Percentiles rank a stretch among this genome's conserved stretches.
These are phyloP conservation scores for Drosophila neoperkinsi DNA, from an alignment of 2,888 invertebrate species.

Conservation along the genomic window DNA sequence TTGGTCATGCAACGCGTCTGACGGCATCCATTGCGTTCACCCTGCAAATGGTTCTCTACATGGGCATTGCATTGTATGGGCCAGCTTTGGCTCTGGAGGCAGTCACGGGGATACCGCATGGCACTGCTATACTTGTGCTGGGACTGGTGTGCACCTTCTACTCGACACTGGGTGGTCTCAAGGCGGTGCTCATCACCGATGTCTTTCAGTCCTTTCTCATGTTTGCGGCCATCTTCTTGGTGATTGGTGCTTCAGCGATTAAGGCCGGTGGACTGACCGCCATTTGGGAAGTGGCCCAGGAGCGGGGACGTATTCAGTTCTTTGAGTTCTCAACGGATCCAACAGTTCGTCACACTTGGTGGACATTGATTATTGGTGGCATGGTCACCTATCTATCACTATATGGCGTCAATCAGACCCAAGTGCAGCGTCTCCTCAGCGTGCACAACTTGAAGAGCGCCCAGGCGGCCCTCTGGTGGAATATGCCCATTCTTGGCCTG, in stretches of 20 bases:
- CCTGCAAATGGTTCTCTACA: constrained; percentile 95
- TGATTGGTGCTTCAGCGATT: constrained; percentile 90
- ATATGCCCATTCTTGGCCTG: constrained; percentile 91
- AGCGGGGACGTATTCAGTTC: constrained; percentile 89
- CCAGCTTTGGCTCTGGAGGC: constrained; percentile 96
- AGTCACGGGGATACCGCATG: constrained; percentile 91
- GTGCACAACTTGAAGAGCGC: constrained; percentile 90
- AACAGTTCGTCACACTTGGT: constrained; percentile 93
- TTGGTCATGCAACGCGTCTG: constrained; percentile 91
- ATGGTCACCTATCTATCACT: constrained; percentile 92
- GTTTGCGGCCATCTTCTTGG: constrained; percentile 92
- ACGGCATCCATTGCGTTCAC: constrained; percentile 94
- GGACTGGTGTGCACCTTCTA: constrained; percentile 93
- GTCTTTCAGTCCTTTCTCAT: constrained; percentile 94
- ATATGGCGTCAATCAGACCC: constrained; percentile 95
- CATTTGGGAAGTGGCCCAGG: constrained; percentile 90
- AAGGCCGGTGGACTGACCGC: constrained; percentile 89
- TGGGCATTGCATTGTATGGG: constrained; percentile 97
- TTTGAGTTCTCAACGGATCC: constrained; percentile 91
- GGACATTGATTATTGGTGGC: constrained; percentile 92
- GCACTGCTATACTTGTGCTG: constrained; percentile 89
- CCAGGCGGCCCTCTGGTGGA: constrained; percentile 91
- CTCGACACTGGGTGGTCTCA: constrained; percentile 95
- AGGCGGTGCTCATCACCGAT: constrained; percentile 95
- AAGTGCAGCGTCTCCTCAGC: constrained; percentile 90